These are phyloP conservation scores for Saxidomus purpurata DNA, from an alignment of 1,140 invertebrate genomes.

Conservation along the genomic window DNA sequence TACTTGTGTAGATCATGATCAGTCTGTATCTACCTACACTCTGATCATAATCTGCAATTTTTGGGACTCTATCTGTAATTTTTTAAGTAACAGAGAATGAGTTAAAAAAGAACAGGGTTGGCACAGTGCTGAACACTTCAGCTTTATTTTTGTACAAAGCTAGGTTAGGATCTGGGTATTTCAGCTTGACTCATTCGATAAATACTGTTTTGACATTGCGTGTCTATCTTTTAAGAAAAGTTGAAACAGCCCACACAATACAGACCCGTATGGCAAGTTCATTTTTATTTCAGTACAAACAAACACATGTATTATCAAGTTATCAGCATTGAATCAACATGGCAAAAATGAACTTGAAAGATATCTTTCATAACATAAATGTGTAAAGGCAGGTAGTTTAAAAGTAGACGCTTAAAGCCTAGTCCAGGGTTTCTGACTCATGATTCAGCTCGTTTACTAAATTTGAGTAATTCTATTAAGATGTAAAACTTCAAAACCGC, in stretches of 20 bases:
- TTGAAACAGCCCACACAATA: not conserved
- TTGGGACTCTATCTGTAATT: too few relatives aligned
- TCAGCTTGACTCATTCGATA: too few relatives aligned
- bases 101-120: too few relatives aligned
- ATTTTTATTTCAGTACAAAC: not conserved
- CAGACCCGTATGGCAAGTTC: not conserved
- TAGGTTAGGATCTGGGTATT: too few relatives aligned
- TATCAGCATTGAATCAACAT: slow-evolving; percentile 12
- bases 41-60: too few relatives aligned
- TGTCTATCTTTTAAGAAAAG: not conserved
- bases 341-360: not conserved
- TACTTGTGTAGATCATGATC: too few relatives aligned
- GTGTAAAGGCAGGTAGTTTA: not conserved
- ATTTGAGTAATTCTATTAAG: too few relatives aligned
- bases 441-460: not conserved
- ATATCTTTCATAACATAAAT: not conserved
- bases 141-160: too few relatives aligned
- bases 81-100: too few relatives aligned
- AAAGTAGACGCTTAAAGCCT: not conserved
- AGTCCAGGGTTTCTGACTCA: not conserved
- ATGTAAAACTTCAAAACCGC: too few relatives aligned
- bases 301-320: not conserved
- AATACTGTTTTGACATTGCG: not conserved
- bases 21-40: too few relatives aligned
- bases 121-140: too few relatives aligned